Evolutionary conservation across 2,113 vertebrate genomes (phyloP), one percentile per base, ranked within the genome.

Genomic region (Seriola rivoliana): DNA sequence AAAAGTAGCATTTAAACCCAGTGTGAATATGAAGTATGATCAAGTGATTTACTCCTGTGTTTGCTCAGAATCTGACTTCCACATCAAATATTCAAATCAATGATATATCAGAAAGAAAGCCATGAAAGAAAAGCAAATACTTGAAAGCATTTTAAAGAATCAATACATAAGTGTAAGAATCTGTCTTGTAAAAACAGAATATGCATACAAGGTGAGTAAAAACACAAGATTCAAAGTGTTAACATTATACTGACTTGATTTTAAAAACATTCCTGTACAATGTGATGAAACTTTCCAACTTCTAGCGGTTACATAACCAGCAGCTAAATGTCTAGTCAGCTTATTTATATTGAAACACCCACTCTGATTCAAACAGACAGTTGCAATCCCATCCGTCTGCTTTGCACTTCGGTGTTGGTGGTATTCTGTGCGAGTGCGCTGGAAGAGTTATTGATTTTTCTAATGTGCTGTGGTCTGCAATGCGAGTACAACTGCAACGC

Each of bases 391-490:
- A 86, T 89, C 89, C 78, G 82, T 88, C 84, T 84, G 78, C 81
- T 85, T 16, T 64, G 44, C 57, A 65, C 58, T 80, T 68, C 59
- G 36, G 48, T 63, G 78, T 77, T 77, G 50, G 52, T 83, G 73
- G 23, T 62, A 52, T 66, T 60, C 21, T 52, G 13, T 72, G 73
- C 34, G 34, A 5, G 64, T 3, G 23, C 11, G 36, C 32, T 58
- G 82, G 78, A 40, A 80, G 75, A 21, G 23, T 13, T 89, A 93
- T 94, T 78, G 92, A 94, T 93, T 82, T 75, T 60, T 71, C 75
- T 91, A 92, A 94, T 92, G 90, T 89, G 91, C 91, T 93, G 92
- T 69, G 83, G 89, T 92, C 76, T 92, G 92, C 92, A 93, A 87
- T 85, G 71, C 12, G 76, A 88, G 88, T 89, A 83, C 88, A 71